Evolutionary conservation across 1,140 invertebrate genomes (phyloP).

Genomic region (Cyclina sinensis): DNA sequence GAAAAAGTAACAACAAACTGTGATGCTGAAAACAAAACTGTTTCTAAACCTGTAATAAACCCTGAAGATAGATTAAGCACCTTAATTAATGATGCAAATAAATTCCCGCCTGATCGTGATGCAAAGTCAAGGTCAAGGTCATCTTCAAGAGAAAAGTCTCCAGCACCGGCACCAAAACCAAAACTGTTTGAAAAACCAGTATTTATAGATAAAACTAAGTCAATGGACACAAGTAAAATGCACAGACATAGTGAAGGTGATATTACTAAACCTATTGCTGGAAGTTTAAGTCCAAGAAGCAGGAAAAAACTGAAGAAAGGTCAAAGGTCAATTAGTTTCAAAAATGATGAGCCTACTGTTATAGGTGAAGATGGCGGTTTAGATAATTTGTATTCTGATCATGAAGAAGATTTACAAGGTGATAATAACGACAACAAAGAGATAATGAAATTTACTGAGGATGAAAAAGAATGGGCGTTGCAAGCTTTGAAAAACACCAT

Average conservation of each 20-base stretch:
- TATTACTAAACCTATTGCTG: conserved; percentile 22
- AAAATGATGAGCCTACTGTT: conserved; percentile 72
- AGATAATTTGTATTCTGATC: conserved; percentile 77
- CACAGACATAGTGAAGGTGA: conserved; percentile 23
- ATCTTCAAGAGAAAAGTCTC: conserved; percentile 61
- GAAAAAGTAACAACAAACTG: conserved; percentile 12
- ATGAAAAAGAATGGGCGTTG: conserved; percentile 82
- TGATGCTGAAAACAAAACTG: not conserved
- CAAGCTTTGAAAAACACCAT: conserved; percentile 82
- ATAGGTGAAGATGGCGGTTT: conserved; percentile 83
- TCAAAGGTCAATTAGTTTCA: conserved; percentile 70
- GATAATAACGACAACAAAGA: conserved; percentile 57
- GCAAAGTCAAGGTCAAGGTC: conserved; percentile 51
- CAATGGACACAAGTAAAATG: conserved; percentile 3
- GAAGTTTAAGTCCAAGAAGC: conserved; percentile 27
- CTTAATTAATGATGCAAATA: conserved; percentile 24
- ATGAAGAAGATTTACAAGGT: conserved; percentile 62
- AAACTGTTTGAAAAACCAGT: conserved; percentile 45
- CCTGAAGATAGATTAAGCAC: conserved; percentile 42
- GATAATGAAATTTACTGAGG: conserved; percentile 78
- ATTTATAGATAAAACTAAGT: conserved; percentile 12
- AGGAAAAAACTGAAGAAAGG: conserved; percentile 59
- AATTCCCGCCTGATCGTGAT: conserved; percentile 13
- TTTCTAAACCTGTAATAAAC: not conserved
- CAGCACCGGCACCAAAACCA: conserved; percentile 28